Evolutionary conservation across 2,888 invertebrate species (phyloP).

Genomic region (Plemyria rubiginata): DNA sequence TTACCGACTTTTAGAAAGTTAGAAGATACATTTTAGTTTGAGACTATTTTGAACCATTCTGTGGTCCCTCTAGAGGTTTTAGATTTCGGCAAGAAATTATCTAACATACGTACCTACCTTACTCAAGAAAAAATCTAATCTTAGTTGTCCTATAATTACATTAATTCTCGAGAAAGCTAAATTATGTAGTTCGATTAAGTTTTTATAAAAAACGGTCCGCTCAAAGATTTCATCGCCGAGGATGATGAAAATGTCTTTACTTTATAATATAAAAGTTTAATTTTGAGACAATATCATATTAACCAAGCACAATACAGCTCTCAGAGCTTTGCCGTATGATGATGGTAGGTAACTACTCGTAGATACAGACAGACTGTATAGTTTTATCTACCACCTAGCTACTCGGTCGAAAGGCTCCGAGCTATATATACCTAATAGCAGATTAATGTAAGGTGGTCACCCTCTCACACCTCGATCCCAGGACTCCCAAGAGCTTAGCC

Average conservation of each 20-base stretch:
- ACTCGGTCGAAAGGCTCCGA: slow-evolving; percentile 17
- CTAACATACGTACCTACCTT: neutral
- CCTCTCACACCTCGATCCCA: slow-evolving; percentile 35
- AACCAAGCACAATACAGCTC: neutral
- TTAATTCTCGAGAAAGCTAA: no score
- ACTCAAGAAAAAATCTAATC: no score
- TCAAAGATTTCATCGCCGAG: no score
- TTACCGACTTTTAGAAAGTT: neutral
- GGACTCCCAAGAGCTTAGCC: slow-evolving; percentile 34
- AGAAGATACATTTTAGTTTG: neutral
- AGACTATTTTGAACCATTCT: no score
- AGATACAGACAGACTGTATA: slow-evolving; percentile 19
- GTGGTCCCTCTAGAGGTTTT: no score
- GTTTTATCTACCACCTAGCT: slow-evolving; percentile 19
- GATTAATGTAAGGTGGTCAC: slow-evolving; percentile 38
- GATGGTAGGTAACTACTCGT: slow-evolving; percentile 1
- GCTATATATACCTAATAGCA: slow-evolving; percentile 13
- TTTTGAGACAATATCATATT: neutral
- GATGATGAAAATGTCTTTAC: no score
- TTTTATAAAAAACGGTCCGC: no score
- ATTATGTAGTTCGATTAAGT: no score
- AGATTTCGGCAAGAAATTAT: neutral
- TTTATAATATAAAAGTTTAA: neutral
- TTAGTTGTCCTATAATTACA: no score
- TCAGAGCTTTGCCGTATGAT: neutral